Base-by-base conservation (phyloP, 2,888 invertebrate genomes). In the Melinopterus prodromus region DNA sequence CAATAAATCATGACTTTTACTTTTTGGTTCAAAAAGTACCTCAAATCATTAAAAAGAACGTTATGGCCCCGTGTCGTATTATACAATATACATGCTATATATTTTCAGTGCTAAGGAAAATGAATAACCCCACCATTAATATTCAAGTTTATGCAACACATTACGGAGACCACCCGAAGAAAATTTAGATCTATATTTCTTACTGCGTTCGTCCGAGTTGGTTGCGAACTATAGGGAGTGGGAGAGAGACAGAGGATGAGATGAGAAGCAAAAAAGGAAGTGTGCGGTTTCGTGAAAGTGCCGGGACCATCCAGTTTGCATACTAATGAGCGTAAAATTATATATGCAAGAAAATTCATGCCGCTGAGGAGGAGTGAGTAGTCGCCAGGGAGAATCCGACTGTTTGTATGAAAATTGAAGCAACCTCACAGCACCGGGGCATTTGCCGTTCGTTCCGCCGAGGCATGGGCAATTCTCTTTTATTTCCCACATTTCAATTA, bases 291-390 rank as follows among this genome's bases (percentile, higher is more conserved):
- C 53, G 53, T 53, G 53, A 53, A 53, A 53, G 53, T 53, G 53
- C 53, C 9, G 53, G n/a, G 37, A n/a, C 74, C 36, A 74, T 74
- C 37, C 35, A 37, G 74, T 74, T 74, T 74, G 74, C 74, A 74
- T 74, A 74, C 74, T 74, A 74, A 74, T 74, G 74, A 74, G 74
- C n/a, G 26, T n/a, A 35, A 74, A 74, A 74, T 74, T 74, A 74
- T 74, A 74, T 36, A 74, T 74, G 74, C 74, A 74, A 74, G 74
- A 74, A 74, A 74, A 74, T 74, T 74, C 36, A 53, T 53, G 53
- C n/a, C 74, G 37, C 74, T 7, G 71, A 15, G 35, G 71, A 71
- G 35, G 26, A 16, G 26, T 35, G 26, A 26, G 74, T 74, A 37
- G 36, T 37, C 74, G 74, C 35, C 37, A 37, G 74, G 74, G 37